Conservation (phyloP, 1,140 invertebrate species). For the Schlechtendalia chinensis region DNA sequence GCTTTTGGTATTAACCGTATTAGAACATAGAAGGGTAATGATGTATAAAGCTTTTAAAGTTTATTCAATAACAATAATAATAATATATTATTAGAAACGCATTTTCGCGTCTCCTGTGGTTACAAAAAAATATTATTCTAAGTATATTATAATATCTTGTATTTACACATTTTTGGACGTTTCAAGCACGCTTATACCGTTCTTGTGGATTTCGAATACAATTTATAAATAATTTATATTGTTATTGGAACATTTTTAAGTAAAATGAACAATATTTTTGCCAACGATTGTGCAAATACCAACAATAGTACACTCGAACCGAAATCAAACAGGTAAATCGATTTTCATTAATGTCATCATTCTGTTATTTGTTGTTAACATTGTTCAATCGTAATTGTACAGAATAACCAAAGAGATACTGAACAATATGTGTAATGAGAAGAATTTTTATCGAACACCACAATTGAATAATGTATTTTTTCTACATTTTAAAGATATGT, state of each 20-base stretch:
- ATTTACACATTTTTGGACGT: neutral
- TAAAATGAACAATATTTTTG: neutral
- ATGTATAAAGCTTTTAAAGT: neutral
- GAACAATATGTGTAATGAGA: constrained; percentile 76
- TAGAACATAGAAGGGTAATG: neutral
- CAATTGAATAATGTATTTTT: constrained; percentile 90
- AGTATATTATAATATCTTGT: neutral
- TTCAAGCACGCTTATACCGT: neutral
- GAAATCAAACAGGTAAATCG: too few relatives aligned
- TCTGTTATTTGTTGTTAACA: neutral
- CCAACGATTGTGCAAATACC: neutral
- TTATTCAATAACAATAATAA: neutral
- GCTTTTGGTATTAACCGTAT: neutral
- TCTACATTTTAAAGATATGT: constrained; percentile 84
- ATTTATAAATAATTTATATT: too few relatives aligned
- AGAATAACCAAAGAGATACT: constrained; percentile 63
- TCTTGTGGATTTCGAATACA: too few relatives aligned
- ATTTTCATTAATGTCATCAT: too few relatives aligned
- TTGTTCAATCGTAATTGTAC: neutral
- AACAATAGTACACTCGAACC: neutral
- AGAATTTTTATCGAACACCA: constrained; percentile 84
- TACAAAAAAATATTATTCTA: neutral
- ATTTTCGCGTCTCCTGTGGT: neutral
- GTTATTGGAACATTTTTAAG: too few relatives aligned
- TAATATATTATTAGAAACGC: neutral